Evolutionary conservation across 2,113 vertebrate genomes (phyloP), one percentile per base, ranked within the genome.

Genomic region (Triplophysa dalaica): DNA sequence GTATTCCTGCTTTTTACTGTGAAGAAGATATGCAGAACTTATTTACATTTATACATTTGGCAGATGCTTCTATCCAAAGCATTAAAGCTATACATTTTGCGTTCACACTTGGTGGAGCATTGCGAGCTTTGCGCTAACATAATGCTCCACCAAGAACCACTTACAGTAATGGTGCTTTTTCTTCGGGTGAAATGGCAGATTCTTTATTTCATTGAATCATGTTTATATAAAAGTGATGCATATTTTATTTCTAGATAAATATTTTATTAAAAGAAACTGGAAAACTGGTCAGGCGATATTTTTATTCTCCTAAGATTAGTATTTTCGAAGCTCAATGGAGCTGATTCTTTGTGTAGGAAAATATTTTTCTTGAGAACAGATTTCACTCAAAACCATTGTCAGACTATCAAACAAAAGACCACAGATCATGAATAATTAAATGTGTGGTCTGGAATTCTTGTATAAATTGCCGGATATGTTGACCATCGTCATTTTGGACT

Each of bases 1-100:
- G 93, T 91, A 91, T 92, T 89, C 87, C 80, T 86, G 81, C 84
- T 68, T 83, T 89, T 87, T 93, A 92, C 92, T 93, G 92, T 93
- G 89, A 92, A 91, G 86, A 85, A 67, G 65, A 75, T 43, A 87
- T 79, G 67, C 58, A 21, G 62, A 81, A 84, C 65, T 63, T 33
- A 56, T 43, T 38, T 38, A 38, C 33, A 8, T 38, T 38, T 38
- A 38, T 38, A 6, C 33, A 8, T 38, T 38, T 38, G 33, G 33
- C 33, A 38, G 33, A 38, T 7, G 33, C 33, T 38, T 38, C 33
- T 38, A 7, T 38, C 33, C 33, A 38, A 38, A 38, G 33, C 33
- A 38, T 38, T 38, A 6, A 38, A 6, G 5, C 5, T 38, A 38
- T 38, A 38, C 33, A 38, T 38, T 38, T 38, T 38, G 33, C 33